These are phyloP conservation scores for Willowsia nigromaculata DNA, from an alignment of 2,888 invertebrate species.

Conservation along the genomic window DNA sequence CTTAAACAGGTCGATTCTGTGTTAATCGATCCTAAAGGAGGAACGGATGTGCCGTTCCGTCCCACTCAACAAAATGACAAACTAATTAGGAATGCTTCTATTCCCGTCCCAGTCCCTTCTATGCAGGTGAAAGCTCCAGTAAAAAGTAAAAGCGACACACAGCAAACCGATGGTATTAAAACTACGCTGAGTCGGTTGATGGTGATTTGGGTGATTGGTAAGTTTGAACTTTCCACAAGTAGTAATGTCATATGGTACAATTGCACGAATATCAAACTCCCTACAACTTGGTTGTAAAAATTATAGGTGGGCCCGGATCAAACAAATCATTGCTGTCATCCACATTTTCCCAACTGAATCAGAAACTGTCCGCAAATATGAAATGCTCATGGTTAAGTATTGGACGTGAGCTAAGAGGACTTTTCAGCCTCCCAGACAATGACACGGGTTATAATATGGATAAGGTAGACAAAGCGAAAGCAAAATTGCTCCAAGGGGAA, in stretches of 20 bases:
- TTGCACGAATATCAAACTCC: neutral
- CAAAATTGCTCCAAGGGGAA: slow-evolving; percentile 86
- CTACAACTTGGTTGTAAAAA: neutral
- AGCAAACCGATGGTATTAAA: slow-evolving; percentile 61
- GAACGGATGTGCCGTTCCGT: slow-evolving; percentile 83
- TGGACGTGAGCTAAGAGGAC: slow-evolving; percentile 88
- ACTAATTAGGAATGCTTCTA: slow-evolving; percentile 79
- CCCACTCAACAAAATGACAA: slow-evolving; percentile 85
- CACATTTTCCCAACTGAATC: slow-evolving; percentile 78
- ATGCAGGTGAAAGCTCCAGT: slow-evolving; percentile 71
- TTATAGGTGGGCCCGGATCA: slow-evolving; percentile 91
- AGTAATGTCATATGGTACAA: neutral
- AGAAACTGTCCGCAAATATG: slow-evolving; percentile 80
- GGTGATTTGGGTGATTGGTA: slow-evolving; percentile 82
- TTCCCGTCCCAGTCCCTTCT: slow-evolving; percentile 77
- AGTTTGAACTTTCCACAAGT: slow-evolving; percentile 64
- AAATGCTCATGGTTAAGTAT: slow-evolving; percentile 89
- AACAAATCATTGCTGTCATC: slow-evolving; percentile 91
- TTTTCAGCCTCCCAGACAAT: slow-evolving; percentile 81
- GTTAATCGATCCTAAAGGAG: slow-evolving; percentile 81
- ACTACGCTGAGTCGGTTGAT: slow-evolving; percentile 74
- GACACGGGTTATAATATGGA: slow-evolving; percentile 81
- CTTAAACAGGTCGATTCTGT: slow-evolving; percentile 88
- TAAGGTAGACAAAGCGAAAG: slow-evolving; percentile 81
- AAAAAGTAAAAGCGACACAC: slow-evolving; percentile 47